A percentile compares a stretch with the other conserved stretches of the same genome.
Conservation (phyloP, 2,797 vertebrate genomes). For the Artibeus jamaicensis region DNA sequence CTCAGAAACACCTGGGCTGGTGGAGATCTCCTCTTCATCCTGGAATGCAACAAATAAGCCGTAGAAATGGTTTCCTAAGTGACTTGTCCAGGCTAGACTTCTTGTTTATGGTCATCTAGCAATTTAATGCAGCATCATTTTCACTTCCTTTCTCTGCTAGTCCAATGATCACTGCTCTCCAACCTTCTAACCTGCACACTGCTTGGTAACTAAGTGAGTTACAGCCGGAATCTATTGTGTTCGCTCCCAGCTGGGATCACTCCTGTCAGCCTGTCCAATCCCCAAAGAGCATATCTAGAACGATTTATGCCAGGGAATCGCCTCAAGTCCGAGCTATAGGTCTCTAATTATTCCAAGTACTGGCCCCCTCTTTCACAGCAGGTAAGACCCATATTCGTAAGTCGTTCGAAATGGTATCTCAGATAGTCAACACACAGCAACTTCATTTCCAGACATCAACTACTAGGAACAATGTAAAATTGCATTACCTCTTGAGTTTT, state of each 20-base stretch:
- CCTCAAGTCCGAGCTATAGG: neutral
- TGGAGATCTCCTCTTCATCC: slow-evolving; percentile 96
- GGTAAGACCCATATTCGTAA: neutral
- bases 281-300: neutral
- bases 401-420: neutral
- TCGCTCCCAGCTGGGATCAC: neutral
- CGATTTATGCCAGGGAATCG: neutral
- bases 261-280: neutral
- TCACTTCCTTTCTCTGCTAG: neutral
- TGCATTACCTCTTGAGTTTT: slow-evolving; percentile 87
- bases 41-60: slow-evolving; percentile 74
- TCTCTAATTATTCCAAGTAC: neutral
- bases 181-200: neutral
- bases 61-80: neutral
- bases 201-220: neutral
- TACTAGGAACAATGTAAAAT: slow-evolving; percentile 67
- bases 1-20: slow-evolving; percentile 95
- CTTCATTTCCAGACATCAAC: slow-evolving; percentile 59
- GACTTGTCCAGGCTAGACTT: neutral
- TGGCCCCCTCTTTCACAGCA: neutral
- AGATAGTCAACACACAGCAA: slow-evolving; percentile 47
- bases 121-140: neutral
- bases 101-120: neutral
- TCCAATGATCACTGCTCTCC: neutral
- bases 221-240: neutral